A percentile compares a stretch with the other conserved stretches of the same genome.
phyloP scores from a whole-genome alignment of 2,888 invertebrate species.

The Mythimna lalbum region DNA sequence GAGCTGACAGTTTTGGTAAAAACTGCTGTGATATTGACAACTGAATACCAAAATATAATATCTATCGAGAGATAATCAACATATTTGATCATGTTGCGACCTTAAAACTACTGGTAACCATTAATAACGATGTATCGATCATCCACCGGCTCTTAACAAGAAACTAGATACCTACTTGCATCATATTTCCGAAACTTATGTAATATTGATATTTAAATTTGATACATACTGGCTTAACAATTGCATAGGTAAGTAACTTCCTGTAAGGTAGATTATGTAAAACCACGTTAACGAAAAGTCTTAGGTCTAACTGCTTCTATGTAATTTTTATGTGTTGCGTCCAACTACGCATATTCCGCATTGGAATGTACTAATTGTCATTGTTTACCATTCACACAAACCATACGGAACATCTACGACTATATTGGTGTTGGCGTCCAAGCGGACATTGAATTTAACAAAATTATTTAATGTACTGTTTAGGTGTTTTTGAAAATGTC shows the following conservation, averaged over 20 bases:
- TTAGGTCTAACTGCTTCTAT: constrained; percentile 18
- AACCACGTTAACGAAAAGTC: constrained; percentile 16
- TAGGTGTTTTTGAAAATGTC: background rate
- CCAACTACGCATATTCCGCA: constrained; percentile 28
- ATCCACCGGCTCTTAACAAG: constrained; percentile 72
- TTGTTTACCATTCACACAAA: constrained; percentile 15
- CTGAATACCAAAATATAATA: constrained; percentile 74
- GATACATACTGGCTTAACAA: constrained; percentile 64
- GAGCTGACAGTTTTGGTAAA: constrained; percentile 82
- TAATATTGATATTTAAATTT: constrained; percentile 53
- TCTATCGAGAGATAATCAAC: constrained; percentile 79
- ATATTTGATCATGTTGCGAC: constrained; percentile 76
- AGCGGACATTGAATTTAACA: constrained; percentile 6
- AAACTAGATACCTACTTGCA: constrained; percentile 66
- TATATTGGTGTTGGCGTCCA: constrained; percentile 11
- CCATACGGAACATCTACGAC: constrained; percentile 7
- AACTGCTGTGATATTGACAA: constrained; percentile 90
- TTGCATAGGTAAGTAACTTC: constrained; percentile 56
- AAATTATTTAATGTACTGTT: constrained; percentile 2
- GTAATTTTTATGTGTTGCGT: constrained; percentile 14
- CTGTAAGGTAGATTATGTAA: constrained; percentile 41
- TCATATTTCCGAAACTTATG: constrained; percentile 49
- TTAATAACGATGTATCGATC: constrained; percentile 75
- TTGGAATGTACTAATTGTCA: constrained; percentile 42
- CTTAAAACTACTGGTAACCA: constrained; percentile 89